A percentile compares a stretch with the other conserved stretches of the same genome.
phyloP scores from a whole-genome alignment of 1,140 invertebrate species.

The Chionoecetes opilio region DNA sequence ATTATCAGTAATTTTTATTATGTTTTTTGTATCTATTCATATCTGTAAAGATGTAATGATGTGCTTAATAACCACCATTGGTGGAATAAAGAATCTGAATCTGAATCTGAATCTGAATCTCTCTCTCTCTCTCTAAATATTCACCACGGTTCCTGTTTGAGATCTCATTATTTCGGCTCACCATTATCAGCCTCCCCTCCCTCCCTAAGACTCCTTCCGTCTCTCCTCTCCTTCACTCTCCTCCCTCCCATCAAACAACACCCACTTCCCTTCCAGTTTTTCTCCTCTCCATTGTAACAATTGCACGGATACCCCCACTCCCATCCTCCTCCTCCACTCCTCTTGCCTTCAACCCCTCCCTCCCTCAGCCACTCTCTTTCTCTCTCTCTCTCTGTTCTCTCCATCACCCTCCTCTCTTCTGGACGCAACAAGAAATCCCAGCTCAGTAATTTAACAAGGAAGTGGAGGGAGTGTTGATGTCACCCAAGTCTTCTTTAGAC shows the following conservation, averaged over 20 bases:
- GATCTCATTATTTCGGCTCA: conserved; percentile 19
- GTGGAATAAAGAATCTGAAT: too few species aligned
- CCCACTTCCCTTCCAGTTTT: conserved; percentile 4
- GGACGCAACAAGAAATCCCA: neutral
- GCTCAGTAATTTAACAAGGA: neutral
- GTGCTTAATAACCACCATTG: too few species aligned
- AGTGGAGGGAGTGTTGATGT: conserved; percentile 10
- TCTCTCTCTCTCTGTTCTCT: neutral
- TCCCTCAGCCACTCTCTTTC: neutral
- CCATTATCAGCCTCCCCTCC: neutral
- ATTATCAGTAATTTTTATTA: too few species aligned
- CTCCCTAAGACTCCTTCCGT: neutral
- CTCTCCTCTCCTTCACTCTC: neutral
- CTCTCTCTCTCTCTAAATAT: conserved; percentile 25
- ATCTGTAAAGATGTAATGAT: too few species aligned
- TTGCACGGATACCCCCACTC: neutral
- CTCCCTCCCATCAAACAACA: conserved; percentile 18
- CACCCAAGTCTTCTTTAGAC: conserved; percentile 23
- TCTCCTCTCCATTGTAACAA: neutral
- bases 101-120: too few species aligned
- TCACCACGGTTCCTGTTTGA: conserved; percentile 16
- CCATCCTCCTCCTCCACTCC: neutral
- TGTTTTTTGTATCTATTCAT: too few species aligned
- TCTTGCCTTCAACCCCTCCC: neutral
- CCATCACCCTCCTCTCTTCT: neutral